Evolutionary conservation across 2,888 invertebrate species (phyloP), one percentile per base, ranked within the genome.

Genomic region (Drosophila cracens): DNA sequence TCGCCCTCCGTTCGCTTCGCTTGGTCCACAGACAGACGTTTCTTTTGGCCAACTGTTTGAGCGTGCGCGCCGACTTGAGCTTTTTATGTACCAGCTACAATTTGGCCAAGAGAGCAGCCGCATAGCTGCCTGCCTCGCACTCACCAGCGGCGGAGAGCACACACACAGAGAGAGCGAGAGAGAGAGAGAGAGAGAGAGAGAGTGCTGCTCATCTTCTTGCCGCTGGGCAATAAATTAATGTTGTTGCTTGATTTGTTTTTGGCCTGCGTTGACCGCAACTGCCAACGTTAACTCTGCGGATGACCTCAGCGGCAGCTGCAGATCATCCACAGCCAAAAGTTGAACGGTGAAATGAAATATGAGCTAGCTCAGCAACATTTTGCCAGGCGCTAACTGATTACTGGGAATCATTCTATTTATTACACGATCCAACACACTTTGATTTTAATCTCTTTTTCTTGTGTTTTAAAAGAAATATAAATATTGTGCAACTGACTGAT

Each of bases 71-170:
- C 68, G 90, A 81, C 89, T 79, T 69, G 80, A 91, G 91, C 91
- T 92, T 92, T 92, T 92, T 92, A 92, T 92, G 89, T 90, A 82
- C 74, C 86, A 67, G 72, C 82, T 80, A 83, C 73, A 86, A 81
- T 74, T 80, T 72, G 77, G 1, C 54, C 54, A 29, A 71, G 59
- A 69, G 78, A 46, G 56, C 36, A 31, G 29, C 18, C 4, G 27
- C 38, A 27, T 51, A 18, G 54, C 53, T n/a, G 27, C 13, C 54
- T 3, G 33, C 33, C 16, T 21, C 21, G 11, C 43, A 13, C 11
- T 43, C 21, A 13, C 49, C 25, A 10, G 27, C 49, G 33, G 34
- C 57, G 71, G 51, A 54, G 36, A 60, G 54, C 38, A 18, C 38
- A 8, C 38, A 16, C 8, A 16, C 46, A 4, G 4, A 25, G 25